These are phyloP conservation scores for Cyclina sinensis DNA, from an alignment of 1,140 invertebrate species.

Conservation along the genomic window DNA sequence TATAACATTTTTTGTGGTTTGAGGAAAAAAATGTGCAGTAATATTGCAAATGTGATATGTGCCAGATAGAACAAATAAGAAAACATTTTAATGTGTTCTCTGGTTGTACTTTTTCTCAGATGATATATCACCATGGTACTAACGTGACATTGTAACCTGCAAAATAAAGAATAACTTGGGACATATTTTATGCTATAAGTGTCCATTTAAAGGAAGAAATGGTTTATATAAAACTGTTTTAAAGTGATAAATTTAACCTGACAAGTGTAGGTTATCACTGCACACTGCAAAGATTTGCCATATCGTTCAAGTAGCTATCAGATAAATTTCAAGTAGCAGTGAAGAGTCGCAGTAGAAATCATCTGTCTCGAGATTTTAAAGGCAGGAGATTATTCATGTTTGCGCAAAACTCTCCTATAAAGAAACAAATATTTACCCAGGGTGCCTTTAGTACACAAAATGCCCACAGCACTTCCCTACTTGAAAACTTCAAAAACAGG, in stretches of 20 bases:
- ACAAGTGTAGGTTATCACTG: no score
- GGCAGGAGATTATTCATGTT: not conserved
- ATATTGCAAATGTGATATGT: no score
- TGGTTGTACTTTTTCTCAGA: no score
- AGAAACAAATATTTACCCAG: slow-evolving; percentile 41
- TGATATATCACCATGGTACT: no score
- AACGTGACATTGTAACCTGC: no score
- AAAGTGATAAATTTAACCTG: no score
- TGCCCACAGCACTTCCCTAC: not conserved
- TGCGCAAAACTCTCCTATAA: slow-evolving; percentile 34
- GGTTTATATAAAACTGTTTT: no score
- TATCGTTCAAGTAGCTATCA: not conserved
- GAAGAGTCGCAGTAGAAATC: not conserved
- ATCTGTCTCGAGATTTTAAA: not conserved
- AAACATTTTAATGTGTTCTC: no score
- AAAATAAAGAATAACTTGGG: no score
- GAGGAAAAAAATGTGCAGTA: not conserved
- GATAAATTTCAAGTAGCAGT: not conserved
- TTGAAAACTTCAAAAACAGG: slow-evolving; percentile 19
- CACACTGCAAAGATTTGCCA: not conserved
- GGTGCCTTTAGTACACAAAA: not conserved
- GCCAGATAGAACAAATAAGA: no score
- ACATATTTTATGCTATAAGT: no score
- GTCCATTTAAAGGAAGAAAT: no score
- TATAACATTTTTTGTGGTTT: not conserved